phyloP scores from a whole-genome alignment of 2,888 invertebrate genomes.

The Drosophila mulleri region DNA sequence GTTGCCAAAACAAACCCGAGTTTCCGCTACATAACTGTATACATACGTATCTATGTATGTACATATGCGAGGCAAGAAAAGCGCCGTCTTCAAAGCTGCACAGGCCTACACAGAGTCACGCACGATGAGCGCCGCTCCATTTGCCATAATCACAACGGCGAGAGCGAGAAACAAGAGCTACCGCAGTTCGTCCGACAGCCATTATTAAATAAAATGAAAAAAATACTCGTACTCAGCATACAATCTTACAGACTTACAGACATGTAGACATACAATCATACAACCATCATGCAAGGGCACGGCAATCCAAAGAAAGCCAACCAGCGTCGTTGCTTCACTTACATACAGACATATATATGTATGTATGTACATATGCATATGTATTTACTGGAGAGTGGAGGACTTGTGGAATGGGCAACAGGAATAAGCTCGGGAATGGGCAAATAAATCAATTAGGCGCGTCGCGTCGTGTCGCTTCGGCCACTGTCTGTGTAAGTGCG shows the following conservation, averaged over 20 bases:
- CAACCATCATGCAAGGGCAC: slow-evolving; percentile 34
- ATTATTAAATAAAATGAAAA: slow-evolving; percentile 36
- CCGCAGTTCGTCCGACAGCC: slow-evolving; percentile 45
- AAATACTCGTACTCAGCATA: slow-evolving; percentile 38
- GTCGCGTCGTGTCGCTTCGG: slow-evolving; percentile 65
- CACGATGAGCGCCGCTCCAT: slow-evolving; percentile 33
- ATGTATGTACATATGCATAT: not conserved
- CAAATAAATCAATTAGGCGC: slow-evolving; percentile 74
- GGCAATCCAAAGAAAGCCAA: slow-evolving; percentile 52
- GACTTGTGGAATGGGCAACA: slow-evolving; percentile 23
- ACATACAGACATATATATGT: not conserved
- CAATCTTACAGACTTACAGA: slow-evolving; percentile 6
- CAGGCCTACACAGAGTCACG: slow-evolving; percentile 46
- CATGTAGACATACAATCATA: not conserved
- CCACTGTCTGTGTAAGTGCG: slow-evolving; percentile 44
- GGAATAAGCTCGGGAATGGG: slow-evolving; percentile 39
- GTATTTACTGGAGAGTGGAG: slow-evolving; percentile 2
- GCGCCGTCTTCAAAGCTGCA: slow-evolving; percentile 18
- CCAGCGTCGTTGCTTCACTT: slow-evolving; percentile 34
- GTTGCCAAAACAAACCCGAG: slow-evolving; percentile 38
- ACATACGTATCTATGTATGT: not conserved
- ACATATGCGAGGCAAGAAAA: not conserved
- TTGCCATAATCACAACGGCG: slow-evolving; percentile 33
- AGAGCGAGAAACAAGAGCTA: slow-evolving; percentile 17
- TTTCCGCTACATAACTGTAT: slow-evolving; percentile 20